phyloP scores from a whole-genome alignment of 2,797 vertebrate species.

The Philypnodon macrostomus region DNA sequence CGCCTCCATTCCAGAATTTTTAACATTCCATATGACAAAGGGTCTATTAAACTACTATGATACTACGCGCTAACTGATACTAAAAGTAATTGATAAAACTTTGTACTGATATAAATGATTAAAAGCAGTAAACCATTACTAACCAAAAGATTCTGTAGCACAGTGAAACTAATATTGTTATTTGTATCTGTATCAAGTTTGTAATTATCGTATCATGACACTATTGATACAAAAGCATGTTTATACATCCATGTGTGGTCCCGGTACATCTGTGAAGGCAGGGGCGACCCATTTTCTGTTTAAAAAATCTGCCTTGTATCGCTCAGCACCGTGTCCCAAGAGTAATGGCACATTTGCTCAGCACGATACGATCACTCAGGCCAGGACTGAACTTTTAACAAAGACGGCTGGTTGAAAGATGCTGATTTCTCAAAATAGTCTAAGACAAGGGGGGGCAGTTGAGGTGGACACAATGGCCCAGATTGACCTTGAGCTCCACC shows the following conservation, averaged over 20 bases:
- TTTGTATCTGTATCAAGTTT: too few species aligned
- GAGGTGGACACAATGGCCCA: conserved; percentile 57
- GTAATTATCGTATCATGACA: too few species aligned
- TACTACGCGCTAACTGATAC: too few species aligned
- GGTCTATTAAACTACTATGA: too few species aligned
- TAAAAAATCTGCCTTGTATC: conserved; percentile 39
- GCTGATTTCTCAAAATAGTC: conserved; percentile 54
- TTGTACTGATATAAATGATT: too few species aligned
- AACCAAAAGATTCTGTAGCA: too few species aligned
- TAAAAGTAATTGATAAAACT: too few species aligned
- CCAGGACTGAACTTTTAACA: conserved; percentile 57
- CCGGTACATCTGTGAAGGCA: conserved; percentile 44
- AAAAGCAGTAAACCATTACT: too few species aligned
- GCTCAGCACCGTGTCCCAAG: conserved; percentile 36
- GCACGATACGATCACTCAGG: conserved; percentile 36
- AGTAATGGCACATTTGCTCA: conserved; percentile 65
- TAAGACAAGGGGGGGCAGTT: conserved; percentile 40
- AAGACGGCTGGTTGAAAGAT: conserved; percentile 51
- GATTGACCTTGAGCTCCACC: conserved; percentile 60
- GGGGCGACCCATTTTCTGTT: conserved; percentile 40
- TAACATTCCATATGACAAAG: too few species aligned
- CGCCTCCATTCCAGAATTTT: too few species aligned
- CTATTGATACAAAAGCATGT: too few species aligned
- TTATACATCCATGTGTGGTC: conserved; percentile 59
- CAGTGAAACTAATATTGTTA: too few species aligned